phyloP scores from a whole-genome alignment of 2,888 invertebrate genomes.

The Maniola hyperantus region DNA sequence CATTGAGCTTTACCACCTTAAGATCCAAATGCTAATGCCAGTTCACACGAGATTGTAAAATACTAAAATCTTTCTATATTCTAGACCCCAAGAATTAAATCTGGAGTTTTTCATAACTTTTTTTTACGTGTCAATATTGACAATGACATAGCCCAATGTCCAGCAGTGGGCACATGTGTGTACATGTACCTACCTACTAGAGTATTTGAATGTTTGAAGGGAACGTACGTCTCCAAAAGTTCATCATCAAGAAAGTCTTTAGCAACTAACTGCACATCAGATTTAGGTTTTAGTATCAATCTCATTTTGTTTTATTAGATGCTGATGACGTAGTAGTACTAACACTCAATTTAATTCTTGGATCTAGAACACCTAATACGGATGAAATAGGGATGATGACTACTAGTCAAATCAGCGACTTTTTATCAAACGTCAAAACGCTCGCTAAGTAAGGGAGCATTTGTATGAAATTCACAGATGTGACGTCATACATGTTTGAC shows the following conservation, averaged over 20 bases:
- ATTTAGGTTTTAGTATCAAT: background rate
- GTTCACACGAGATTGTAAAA: slow-evolving; percentile 15
- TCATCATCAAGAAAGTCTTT: background rate
- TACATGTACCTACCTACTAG: too few species aligned
- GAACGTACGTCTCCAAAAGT: too few species aligned
- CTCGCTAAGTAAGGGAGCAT: too few species aligned
- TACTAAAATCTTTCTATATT: background rate
- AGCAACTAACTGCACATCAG: background rate
- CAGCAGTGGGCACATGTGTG: too few species aligned
- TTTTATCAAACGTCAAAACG: too few species aligned
- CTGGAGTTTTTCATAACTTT: background rate
- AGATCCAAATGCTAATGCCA: slow-evolving; percentile 40
- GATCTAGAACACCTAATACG: background rate
- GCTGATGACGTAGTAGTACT: too few species aligned
- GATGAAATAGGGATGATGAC: too few species aligned
- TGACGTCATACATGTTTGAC: too few species aligned
- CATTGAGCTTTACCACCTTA: slow-evolving; percentile 50
- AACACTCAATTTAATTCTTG: background rate
- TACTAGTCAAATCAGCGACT: too few species aligned
- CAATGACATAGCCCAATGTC: too few species aligned
- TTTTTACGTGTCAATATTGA: background rate
- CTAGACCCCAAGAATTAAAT: background rate
- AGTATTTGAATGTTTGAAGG: too few species aligned
- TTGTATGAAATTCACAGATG: too few species aligned
- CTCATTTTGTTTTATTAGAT: background rate